A percentile compares a stretch with the other conserved stretches of the same genome.
These are phyloP conservation scores for Xylophagus ater DNA, from an alignment of 2,888 invertebrate species.

Conservation along the genomic window DNA sequence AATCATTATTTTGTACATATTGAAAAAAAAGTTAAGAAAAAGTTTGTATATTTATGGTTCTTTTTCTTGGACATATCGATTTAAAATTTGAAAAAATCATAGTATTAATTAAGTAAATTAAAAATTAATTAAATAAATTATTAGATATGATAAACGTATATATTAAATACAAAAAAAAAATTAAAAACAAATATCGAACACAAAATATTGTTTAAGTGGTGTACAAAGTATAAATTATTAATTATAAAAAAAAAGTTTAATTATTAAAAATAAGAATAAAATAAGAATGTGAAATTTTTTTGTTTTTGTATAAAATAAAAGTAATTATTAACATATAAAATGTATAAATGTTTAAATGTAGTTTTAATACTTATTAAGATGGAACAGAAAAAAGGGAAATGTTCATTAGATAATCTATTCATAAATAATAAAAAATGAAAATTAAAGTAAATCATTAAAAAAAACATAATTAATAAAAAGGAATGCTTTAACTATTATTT, in stretches of 20 bases:
- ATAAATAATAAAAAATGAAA: neutral
- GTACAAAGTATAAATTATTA: too few relatives aligned
- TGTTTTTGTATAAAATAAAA: neutral
- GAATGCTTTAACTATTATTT: constrained; percentile 11
- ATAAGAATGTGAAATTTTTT: neutral
- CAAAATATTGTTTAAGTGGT: too few relatives aligned
- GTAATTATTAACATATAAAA: constrained; percentile 4
- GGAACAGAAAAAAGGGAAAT: too few relatives aligned
- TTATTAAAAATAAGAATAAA: constrained; percentile 1
- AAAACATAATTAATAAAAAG: constrained; percentile 3
- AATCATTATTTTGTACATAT: too few relatives aligned
- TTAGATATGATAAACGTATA: constrained; percentile 8
- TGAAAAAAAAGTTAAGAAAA: too few relatives aligned
- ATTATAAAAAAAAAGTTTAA: too few relatives aligned
- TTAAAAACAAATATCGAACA: neutral
- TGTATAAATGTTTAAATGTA: too few relatives aligned
- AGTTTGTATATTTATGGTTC: too few relatives aligned
- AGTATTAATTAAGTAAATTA: constrained; percentile 3
- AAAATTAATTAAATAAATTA: constrained; percentile 2
- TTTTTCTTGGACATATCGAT: too few relatives aligned
- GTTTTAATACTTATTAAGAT: too few relatives aligned
- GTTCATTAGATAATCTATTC: too few relatives aligned
- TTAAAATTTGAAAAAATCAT: too few relatives aligned
- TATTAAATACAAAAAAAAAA: constrained; percentile 2
- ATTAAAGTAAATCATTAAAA: constrained; percentile 3